Percentiles rank a stretch among this genome's conserved stretches.
These are phyloP conservation scores for Eleginops maclovinus DNA, from an alignment of 2,113 vertebrate genomes.

Conservation along the genomic window DNA sequence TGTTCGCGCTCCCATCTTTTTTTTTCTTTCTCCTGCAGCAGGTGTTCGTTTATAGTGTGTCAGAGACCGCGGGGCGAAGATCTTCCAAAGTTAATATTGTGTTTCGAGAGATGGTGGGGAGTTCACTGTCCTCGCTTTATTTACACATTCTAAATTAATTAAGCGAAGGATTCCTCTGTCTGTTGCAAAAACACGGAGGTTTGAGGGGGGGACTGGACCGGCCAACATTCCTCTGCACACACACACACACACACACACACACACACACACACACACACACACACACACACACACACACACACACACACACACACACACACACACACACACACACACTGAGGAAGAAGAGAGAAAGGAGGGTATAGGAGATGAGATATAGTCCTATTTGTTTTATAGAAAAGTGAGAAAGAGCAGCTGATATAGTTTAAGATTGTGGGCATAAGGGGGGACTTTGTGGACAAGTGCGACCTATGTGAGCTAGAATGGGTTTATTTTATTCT, in stretches of 20 bases:
- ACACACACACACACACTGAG: not conserved
- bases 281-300: too few relatives aligned
- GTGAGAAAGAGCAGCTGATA: not conserved
- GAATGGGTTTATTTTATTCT: not conserved
- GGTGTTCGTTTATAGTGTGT: conserved; percentile 79
- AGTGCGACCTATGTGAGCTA: not conserved
- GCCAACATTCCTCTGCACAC: conserved; percentile 76
- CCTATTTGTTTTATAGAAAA: conserved; percentile 3
- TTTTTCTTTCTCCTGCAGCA: conserved; percentile 65
- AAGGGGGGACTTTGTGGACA: not conserved
- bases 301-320: not conserved
- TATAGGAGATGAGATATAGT: not conserved
- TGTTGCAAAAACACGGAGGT: conserved; percentile 82
- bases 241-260: not conserved
- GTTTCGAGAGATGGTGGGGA: conserved; percentile 82
- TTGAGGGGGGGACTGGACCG: conserved; percentile 59
- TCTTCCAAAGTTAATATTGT: conserved; percentile 87
- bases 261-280: not conserved
- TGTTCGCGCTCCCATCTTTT: not conserved
- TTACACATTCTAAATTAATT: conserved; percentile 88
- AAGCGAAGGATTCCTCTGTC: conserved; percentile 82
- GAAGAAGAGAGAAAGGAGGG: not conserved
- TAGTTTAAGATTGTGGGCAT: too few relatives aligned
- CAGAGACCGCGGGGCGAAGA: conserved; percentile 69
- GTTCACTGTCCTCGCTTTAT: conserved; percentile 83